phyloP scores from a whole-genome alignment of 1,140 invertebrate species.

The Helicoverpa zea region DNA sequence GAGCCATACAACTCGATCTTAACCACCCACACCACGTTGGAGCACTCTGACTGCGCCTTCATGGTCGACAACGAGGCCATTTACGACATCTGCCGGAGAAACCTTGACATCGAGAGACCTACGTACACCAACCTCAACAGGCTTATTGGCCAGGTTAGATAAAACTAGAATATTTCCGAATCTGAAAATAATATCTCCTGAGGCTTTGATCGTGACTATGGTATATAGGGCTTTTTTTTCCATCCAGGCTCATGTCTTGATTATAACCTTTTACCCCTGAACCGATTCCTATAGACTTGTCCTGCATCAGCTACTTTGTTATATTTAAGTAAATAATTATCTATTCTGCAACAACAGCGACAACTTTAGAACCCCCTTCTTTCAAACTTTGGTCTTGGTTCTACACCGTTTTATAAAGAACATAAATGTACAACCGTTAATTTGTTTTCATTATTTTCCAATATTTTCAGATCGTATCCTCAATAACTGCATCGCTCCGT shows the following conservation, averaged over 20 bases:
- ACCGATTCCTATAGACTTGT: too few species aligned
- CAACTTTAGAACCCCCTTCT: too few species aligned
- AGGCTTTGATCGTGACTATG: too few species aligned
- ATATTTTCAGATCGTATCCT: constrained; percentile 91
- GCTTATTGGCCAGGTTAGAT: constrained; percentile 92
- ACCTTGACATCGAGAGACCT: constrained; percentile 94
- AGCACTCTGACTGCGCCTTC: constrained; percentile 94
- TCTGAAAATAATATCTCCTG: too few species aligned
- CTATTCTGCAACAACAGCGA: too few species aligned
- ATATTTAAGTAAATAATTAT: too few species aligned
- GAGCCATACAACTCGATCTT: constrained; percentile 95
- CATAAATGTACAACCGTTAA: background rate
- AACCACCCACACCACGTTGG: constrained; percentile 93
- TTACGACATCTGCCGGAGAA: constrained; percentile 95
- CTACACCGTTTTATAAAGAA: background rate
- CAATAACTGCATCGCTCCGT: constrained; percentile 94
- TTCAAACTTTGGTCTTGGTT: too few species aligned
- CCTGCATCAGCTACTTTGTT: too few species aligned
- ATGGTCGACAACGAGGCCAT: constrained; percentile 97
- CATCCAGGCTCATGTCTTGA: too few species aligned
- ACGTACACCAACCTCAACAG: constrained; percentile 94
- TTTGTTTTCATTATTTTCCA: background rate
- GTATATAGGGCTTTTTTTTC: too few species aligned
- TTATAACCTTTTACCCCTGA: too few species aligned
- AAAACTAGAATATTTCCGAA: too few species aligned